Evolutionary conservation across 2,113 vertebrate genomes (phyloP).

Genomic region (Catharus minimus): DNA sequence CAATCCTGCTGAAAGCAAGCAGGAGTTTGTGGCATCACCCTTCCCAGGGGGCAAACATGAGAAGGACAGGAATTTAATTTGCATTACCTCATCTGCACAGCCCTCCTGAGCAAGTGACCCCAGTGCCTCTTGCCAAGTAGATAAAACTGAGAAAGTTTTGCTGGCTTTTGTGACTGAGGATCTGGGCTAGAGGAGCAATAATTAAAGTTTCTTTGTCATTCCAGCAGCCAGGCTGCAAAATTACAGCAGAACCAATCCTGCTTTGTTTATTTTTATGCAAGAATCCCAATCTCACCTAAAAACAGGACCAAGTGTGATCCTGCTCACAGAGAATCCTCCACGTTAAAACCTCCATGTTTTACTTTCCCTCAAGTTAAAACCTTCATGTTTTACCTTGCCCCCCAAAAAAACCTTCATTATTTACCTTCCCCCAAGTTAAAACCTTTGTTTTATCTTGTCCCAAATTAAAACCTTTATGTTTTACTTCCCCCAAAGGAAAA

Average conservation of each 20-base stretch:
- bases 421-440: not conserved
- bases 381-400: not conserved
- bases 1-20: not conserved
- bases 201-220: not conserved
- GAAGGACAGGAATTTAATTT: not conserved
- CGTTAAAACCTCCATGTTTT: not conserved
- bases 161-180: not conserved
- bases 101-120: not conserved
- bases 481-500: not conserved
- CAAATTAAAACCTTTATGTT: not conserved
- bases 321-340: not conserved
- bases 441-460: not conserved
- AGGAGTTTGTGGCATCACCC: not conserved
- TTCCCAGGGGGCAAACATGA: not conserved
- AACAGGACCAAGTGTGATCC: not conserved
- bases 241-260: not conserved
- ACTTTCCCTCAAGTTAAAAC: not conserved
- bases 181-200: not conserved
- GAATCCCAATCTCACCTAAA: not conserved
- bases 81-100: not conserved
- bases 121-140: not conserved
- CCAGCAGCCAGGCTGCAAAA: not conserved
- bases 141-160: not conserved
- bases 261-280: not conserved
- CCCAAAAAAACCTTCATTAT: not conserved